Evolutionary conservation across 2,113 vertebrate genomes (phyloP).

Genomic region (Nestor notabilis): DNA sequence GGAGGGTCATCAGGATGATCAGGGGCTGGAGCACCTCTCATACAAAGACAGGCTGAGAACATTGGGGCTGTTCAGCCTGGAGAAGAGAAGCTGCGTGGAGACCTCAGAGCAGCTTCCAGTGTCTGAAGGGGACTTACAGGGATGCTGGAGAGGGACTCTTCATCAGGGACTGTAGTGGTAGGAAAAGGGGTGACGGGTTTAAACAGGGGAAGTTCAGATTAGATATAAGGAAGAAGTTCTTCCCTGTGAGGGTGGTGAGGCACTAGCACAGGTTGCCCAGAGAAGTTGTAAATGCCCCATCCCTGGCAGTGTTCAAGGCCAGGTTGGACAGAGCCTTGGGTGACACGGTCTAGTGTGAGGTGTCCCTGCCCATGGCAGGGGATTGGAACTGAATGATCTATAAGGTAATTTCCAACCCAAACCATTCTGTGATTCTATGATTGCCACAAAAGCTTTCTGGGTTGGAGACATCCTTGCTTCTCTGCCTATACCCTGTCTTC

Average conservation of each 20-base stretch:
- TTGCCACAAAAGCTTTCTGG: not conserved
- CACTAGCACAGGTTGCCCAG: not conserved
- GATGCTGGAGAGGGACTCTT: not conserved
- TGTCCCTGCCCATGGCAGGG: not conserved
- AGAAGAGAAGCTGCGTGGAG: not conserved
- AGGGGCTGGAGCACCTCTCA: not conserved
- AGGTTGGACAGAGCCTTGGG: not conserved
- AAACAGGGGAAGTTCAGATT: not conserved
- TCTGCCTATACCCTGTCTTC: not conserved
- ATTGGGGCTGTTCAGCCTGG: not conserved
- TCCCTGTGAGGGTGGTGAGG: not conserved
- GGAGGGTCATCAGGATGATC: not conserved
- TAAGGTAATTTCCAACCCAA: not conserved
- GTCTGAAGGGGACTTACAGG: not conserved
- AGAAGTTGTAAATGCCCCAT: not conserved
- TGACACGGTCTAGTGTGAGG: not conserved
- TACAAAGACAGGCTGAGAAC: not conserved
- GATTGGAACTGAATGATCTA: not conserved
- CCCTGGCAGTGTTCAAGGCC: not conserved
- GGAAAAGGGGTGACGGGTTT: not conserved
- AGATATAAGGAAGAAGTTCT: not conserved
- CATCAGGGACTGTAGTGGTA: not conserved
- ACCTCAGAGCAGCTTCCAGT: not conserved
- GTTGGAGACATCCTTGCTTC: not conserved
- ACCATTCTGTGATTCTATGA: not conserved